Percentiles rank a stretch among this genome's conserved stretches.
These are phyloP conservation scores for Operophtera brumata DNA, from an alignment of 2,888 invertebrate species.

Conservation along the genomic window DNA sequence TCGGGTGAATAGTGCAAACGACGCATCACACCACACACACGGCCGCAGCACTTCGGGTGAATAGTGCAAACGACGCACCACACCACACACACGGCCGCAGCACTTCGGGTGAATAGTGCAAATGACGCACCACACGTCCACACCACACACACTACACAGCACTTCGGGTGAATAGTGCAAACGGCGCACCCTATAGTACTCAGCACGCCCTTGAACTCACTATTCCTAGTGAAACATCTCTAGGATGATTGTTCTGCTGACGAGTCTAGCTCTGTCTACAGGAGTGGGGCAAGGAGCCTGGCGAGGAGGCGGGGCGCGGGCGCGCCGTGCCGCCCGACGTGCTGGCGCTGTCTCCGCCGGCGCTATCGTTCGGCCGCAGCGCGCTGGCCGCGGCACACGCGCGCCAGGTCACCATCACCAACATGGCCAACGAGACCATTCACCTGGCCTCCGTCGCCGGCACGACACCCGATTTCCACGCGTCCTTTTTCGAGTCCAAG, in stretches of 20 bases:
- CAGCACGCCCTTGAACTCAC: background rate
- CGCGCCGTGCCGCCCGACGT: conserved; percentile 32
- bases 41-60: too few species aligned
- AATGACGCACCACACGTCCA: too few species aligned
- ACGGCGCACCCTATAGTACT: too few species aligned
- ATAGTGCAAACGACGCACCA: too few species aligned
- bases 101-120: too few species aligned
- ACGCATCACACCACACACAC: too few species aligned
- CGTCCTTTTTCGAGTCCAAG: conserved; percentile 98
- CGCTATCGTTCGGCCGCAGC: conserved; percentile 80
- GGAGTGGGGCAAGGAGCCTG: conserved; percentile 58
- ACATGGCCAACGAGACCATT: conserved; percentile 93
- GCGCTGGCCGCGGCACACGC: conserved; percentile 93
- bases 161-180: too few species aligned
- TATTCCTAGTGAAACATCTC: too few species aligned
- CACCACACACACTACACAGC: too few species aligned
- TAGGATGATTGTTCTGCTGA: too few species aligned
- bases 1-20: too few species aligned
- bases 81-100: too few species aligned
- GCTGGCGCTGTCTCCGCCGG: conserved; percentile 70
- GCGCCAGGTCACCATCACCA: conserved; percentile 92
- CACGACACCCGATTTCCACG: conserved; percentile 96
- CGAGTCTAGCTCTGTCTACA: conserved; percentile 21
- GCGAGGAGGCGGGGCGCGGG: conserved; percentile 26
- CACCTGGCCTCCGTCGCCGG: conserved; percentile 97